phyloP scores from a whole-genome alignment of 1,140 invertebrate genomes.

The Drosophila orosa region DNA sequence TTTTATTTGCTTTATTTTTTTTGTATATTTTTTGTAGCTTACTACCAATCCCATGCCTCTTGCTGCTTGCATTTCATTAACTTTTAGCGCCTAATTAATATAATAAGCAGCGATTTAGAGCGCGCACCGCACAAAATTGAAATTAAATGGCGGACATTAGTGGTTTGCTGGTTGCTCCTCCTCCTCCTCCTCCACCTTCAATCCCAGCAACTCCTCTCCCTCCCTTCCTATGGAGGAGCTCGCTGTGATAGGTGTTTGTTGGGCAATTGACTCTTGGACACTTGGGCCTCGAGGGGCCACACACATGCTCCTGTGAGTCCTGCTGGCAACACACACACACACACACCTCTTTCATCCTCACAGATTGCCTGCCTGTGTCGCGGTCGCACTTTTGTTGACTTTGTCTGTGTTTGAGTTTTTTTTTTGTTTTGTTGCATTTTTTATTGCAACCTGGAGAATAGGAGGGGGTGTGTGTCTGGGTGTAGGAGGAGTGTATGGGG shows the following conservation, averaged over 20 bases:
- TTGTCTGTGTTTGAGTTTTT: conserved; percentile 70
- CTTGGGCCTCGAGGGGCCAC: conserved; percentile 12
- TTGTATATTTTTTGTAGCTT: background rate
- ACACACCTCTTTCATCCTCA: background rate
- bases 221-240: background rate
- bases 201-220: too few species aligned
- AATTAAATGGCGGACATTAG: conserved; percentile 75
- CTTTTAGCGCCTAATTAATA: conserved; percentile 68
- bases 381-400: conserved; percentile 68
- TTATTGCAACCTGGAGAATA: conserved; percentile 23
- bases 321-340: background rate
- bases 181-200: too few species aligned
- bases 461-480: conserved; percentile 5
- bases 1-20: too few species aligned
- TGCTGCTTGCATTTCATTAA: conserved; percentile 41
- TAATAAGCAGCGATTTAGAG: conserved; percentile 76
- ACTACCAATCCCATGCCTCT: background rate
- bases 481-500: background rate
- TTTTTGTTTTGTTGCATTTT: conserved; percentile 44
- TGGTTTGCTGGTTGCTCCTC: too few species aligned
- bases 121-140: conserved; percentile 67
- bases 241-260: conserved; percentile 37
- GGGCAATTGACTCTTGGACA: conserved; percentile 63
- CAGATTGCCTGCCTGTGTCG: conserved; percentile 8
- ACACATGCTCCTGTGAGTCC: background rate